Evolutionary conservation across 2,797 vertebrate genomes (phyloP).

Genomic region (Pangasius krempfi): DNA sequence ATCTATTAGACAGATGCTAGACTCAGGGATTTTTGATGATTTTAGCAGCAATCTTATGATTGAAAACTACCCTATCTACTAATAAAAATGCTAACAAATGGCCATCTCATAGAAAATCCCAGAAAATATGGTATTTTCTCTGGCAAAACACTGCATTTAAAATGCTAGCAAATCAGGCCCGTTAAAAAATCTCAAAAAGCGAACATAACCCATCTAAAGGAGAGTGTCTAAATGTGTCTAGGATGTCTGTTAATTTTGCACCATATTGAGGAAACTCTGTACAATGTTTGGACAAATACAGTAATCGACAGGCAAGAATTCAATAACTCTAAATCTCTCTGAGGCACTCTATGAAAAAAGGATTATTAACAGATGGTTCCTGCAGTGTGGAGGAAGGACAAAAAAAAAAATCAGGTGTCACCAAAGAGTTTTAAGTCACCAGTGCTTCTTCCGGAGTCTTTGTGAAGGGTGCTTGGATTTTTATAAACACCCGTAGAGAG

Average conservation of each 20-base stretch:
- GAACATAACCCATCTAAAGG: neutral
- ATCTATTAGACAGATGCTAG: neutral
- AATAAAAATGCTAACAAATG: neutral
- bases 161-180: neutral
- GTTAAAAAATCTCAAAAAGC: neutral
- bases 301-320: slow-evolving; percentile 20
- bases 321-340: slow-evolving; percentile 34
- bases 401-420: neutral
- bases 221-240: neutral
- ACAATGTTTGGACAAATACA: slow-evolving; percentile 27
- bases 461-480: slow-evolving; percentile 29
- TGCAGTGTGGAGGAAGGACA: slow-evolving; percentile 13
- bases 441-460: slow-evolving; percentile 16
- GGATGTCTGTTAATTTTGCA: slow-evolving; percentile 33
- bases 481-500: slow-evolving; percentile 20
- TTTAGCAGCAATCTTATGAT: neutral
- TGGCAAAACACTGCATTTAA: neutral
- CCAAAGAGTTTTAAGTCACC: neutral
- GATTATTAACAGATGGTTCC: slow-evolving; percentile 27
- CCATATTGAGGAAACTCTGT: slow-evolving; percentile 28
- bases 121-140: slow-evolving; percentile 29
- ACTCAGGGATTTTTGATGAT: neutral
- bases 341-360: slow-evolving; percentile 55
- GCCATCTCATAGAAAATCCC: neutral
- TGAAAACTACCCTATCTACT: neutral